Conservation (phyloP, 2,113 vertebrate species). For the Mystacornis crossleyi region DNA sequence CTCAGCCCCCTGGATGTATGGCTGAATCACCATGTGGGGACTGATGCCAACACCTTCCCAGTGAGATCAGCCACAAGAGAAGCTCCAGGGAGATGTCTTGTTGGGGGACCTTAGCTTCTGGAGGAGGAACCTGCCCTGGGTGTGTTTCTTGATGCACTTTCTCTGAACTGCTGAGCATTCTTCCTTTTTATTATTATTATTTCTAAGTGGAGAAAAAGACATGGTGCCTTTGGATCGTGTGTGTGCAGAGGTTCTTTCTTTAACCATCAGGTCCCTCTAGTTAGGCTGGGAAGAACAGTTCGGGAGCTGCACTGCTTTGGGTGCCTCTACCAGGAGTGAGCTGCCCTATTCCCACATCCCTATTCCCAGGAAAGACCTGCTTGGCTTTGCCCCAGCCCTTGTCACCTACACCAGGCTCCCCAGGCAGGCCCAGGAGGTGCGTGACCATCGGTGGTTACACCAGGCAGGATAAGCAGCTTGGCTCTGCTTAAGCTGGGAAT, state of each 20-base stretch:
- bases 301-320: neutral
- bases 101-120: neutral
- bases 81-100: neutral
- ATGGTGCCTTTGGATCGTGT: neutral
- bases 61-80: neutral
- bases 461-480: slow-evolving; percentile 2
- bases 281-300: neutral
- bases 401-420: neutral
- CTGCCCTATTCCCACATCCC: fast-evolving
- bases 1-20: neutral
- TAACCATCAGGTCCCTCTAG: neutral
- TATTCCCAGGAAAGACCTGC: neutral
- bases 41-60: neutral
- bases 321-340: neutral
- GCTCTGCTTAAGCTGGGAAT: slow-evolving; percentile 13
- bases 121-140: neutral
- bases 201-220: neutral
- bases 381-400: neutral
- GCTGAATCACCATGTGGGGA: fast-evolving
- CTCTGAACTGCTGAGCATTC: neutral
- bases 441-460: neutral
- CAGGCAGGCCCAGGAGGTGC: neutral
- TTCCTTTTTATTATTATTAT: neutral
- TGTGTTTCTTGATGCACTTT: neutral
- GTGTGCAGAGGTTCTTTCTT: neutral